Percentiles rank a stretch among this genome's conserved stretches.
These are phyloP conservation scores for Hetaerina titia DNA, from an alignment of 2,888 invertebrate species.

Conservation along the genomic window DNA sequence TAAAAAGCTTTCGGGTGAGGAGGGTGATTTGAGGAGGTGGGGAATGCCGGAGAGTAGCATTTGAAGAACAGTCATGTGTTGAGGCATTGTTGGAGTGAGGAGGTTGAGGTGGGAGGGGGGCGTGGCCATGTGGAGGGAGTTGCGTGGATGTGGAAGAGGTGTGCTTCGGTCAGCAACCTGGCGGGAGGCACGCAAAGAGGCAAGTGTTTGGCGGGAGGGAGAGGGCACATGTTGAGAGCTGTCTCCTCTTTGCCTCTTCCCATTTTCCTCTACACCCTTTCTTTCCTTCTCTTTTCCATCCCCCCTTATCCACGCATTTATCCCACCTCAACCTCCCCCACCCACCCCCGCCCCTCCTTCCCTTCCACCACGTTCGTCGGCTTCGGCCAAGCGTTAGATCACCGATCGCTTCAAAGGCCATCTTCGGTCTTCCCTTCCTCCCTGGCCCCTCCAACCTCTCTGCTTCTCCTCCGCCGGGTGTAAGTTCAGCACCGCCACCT, in stretches of 20 bases:
- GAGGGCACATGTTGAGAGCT: conserved; percentile 50
- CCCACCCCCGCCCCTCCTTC: neutral
- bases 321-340: neutral
- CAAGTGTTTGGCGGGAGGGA: neutral
- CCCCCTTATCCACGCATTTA: no score
- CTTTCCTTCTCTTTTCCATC: neutral
- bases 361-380: neutral
- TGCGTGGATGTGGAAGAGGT: neutral
- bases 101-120: conserved; percentile 2
- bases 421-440: neutral
- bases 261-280: neutral
- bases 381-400: conserved; percentile 27
- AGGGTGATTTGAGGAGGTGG: no score
- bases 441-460: neutral
- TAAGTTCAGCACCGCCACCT: neutral
- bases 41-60: neutral
- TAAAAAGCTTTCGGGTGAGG: no score
- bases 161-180: conserved; percentile 59
- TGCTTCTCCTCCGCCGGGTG: neutral
- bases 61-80: conserved; percentile 38
- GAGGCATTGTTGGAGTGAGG: conserved; percentile 23
- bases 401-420: conserved; percentile 5
- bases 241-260: conserved; percentile 29
- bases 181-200: conserved; percentile 29
- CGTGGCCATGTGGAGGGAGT: conserved; percentile 46